Evolutionary conservation across 92 coral and sea anemone genomes (phyloP).

Genomic region (Epizoanthus stellaris): DNA sequence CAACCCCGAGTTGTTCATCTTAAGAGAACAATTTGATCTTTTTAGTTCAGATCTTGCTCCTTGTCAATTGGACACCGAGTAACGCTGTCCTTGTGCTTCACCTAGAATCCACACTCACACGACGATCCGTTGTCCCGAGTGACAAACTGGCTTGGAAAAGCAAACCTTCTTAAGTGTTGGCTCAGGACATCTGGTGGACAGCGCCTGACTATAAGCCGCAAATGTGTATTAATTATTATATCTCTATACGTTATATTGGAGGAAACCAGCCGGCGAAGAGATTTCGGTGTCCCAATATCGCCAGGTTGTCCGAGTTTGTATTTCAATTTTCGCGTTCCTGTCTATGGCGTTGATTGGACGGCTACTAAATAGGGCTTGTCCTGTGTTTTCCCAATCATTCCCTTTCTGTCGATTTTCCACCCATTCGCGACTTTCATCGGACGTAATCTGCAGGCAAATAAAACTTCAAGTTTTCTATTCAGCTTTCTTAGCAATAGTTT

Average conservation of each 20-base stretch:
- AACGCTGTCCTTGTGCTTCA: background rate
- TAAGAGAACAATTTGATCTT: background rate
- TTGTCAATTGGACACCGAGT: background rate
- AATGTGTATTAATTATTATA: conserved; percentile 6
- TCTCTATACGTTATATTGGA: conserved; percentile 14
- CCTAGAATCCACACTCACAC: background rate
- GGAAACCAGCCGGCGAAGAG: background rate
- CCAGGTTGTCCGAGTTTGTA: background rate
- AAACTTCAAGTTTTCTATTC: conserved; percentile 18
- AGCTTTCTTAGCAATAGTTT: background rate
- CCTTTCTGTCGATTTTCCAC: conserved; percentile 1
- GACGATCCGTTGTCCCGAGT: conserved; percentile 8
- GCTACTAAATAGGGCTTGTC: background rate
- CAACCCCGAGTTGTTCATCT: conserved; percentile 34
- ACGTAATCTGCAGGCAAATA: conserved; percentile 31
- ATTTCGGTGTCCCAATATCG: background rate
- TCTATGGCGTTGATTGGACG: background rate
- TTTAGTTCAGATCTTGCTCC: background rate
- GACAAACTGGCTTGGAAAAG: conserved; percentile 5
- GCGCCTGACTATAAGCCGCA: background rate
- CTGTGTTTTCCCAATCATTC: background rate
- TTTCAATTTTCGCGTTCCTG: background rate
- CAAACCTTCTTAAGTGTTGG: conserved; percentile 8
- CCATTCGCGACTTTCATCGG: background rate
- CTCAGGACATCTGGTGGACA: background rate